A percentile compares a stretch with the other conserved stretches of the same genome.
phyloP scores from a whole-genome alignment of 1,140 invertebrate genomes.

The Dysdera silvatica region DNA sequence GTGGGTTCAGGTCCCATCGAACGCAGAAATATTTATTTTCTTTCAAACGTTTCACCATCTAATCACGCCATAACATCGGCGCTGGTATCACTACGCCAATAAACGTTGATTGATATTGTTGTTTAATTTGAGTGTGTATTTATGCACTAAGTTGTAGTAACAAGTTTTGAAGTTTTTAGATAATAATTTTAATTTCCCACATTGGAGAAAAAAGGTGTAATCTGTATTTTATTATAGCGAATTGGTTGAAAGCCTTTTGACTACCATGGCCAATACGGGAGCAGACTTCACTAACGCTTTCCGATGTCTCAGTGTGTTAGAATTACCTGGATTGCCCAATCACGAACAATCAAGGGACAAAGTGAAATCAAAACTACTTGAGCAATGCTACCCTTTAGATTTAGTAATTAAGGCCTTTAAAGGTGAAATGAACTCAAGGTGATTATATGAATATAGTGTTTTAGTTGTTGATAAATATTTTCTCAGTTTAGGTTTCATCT shows the following conservation, averaged over 20 bases:
- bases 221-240: constrained; percentile 33
- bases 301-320: constrained; percentile 50
- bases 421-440: constrained; percentile 41
- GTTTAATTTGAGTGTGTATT: too few species aligned
- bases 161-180: too few species aligned
- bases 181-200: too few species aligned
- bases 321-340: constrained; percentile 35
- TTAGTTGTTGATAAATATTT: constrained; percentile 38
- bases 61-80: too few species aligned
- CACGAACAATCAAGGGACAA: constrained; percentile 31
- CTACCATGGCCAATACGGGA: constrained; percentile 54
- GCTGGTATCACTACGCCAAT: too few species aligned
- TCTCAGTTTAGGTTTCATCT: too few species aligned
- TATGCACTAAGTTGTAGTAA: too few species aligned
- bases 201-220: constrained; percentile 36
- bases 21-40: too few species aligned
- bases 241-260: constrained; percentile 51
- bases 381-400: constrained; percentile 42
- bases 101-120: too few species aligned
- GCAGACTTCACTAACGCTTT: constrained; percentile 59
- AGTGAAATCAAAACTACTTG: constrained; percentile 38
- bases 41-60: too few species aligned
- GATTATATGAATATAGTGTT: constrained; percentile 1
- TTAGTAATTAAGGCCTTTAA: constrained; percentile 38
- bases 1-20: too few species aligned